These are phyloP conservation scores for Gibbula magus DNA, from an alignment of 2,888 invertebrate species.

Conservation along the genomic window DNA sequence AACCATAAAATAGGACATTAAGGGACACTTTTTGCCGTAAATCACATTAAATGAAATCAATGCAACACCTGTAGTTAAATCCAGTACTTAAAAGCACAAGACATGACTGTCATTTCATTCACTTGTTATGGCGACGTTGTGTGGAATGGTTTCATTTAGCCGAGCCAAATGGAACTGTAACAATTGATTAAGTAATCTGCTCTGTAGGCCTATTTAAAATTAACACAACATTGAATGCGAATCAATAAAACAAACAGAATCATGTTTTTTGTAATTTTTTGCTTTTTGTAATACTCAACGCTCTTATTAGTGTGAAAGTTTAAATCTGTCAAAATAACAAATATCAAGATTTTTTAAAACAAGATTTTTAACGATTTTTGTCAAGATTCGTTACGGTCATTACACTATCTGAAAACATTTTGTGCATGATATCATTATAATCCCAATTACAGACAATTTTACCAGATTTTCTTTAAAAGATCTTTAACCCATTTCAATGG, in stretches of 20 bases:
- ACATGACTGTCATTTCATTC: neutral
- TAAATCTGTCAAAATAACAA: no score
- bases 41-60: neutral
- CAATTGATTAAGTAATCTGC: constrained; percentile 18
- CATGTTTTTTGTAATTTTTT: neutral
- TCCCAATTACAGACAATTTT: no score
- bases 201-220: neutral
- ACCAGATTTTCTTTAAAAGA: no score
- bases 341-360: no score
- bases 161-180: neutral
- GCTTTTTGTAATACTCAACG: no score
- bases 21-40: constrained; percentile 1
- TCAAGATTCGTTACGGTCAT: no score
- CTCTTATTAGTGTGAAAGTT: no score
- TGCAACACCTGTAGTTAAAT: neutral
- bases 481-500: no score
- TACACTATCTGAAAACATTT: no score
- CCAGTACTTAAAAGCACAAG: constrained; percentile 1
- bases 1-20: constrained; percentile 16
- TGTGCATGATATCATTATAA: no score
- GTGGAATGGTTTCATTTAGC: neutral
- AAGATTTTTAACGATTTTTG: no score
- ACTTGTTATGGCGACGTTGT: neutral
- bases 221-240: neutral
- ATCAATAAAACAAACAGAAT: constrained; percentile 15